Conservation (phyloP, 2,888 invertebrate genomes). For the Heteromyza rotundicornis region DNA sequence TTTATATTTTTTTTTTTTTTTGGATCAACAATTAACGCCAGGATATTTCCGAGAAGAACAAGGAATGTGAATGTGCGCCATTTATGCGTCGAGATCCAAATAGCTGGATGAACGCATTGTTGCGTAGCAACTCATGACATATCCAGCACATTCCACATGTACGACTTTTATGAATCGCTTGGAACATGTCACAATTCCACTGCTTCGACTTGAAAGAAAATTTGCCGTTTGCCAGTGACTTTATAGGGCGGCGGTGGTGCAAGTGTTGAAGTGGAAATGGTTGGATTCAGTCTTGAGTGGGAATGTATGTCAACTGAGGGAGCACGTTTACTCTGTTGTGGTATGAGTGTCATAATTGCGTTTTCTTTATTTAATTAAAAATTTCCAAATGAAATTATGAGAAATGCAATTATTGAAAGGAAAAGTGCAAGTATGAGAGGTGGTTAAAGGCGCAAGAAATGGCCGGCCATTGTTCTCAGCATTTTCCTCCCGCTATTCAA, state of each 20-base stretch:
- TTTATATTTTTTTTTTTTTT: too few relatives aligned
- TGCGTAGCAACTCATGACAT: constrained; percentile 5
- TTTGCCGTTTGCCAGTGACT: constrained; percentile 1
- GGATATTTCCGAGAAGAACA: neutral
- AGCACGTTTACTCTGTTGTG: constrained; percentile 18
- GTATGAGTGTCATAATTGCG: constrained; percentile 29
- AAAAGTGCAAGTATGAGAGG: neutral
- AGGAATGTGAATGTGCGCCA: neutral
- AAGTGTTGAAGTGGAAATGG: neutral
- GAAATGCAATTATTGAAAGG: neutral
- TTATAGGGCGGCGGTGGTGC: neutral
- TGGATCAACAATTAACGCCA: neutral
- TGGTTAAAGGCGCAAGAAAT: neutral
- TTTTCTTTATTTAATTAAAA: constrained; percentile 5
- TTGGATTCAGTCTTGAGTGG: constrained; percentile 1
- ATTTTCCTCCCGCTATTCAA: too few relatives aligned
- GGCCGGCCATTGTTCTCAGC: too few relatives aligned
- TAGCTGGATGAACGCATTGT: neutral
- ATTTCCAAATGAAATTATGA: neutral
- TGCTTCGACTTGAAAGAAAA: constrained; percentile 9
- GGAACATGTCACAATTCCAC: constrained; percentile 26
- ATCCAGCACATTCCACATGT: constrained; percentile 18
- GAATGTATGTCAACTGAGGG: too few relatives aligned
- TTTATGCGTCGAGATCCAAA: neutral
- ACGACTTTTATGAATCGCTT: constrained; percentile 21